Evolutionary conservation across 1,140 invertebrate species (phyloP), one percentile per base, ranked within the genome.

Genomic region (Sminthurinus signatus): DNA sequence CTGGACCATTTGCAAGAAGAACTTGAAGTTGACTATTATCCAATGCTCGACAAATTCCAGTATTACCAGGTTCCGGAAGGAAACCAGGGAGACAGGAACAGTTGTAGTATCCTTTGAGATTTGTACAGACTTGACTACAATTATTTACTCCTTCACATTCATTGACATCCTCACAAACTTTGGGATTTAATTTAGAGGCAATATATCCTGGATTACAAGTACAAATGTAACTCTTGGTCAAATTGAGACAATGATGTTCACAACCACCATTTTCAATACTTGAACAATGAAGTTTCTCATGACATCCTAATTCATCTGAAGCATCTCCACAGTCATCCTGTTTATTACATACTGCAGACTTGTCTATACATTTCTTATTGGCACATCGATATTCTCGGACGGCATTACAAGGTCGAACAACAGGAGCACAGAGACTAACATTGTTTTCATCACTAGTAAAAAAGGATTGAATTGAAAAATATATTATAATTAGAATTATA

Each of bases 381-480:
- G 87, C 85, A 77, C 96, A 99, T 69, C 89, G 86, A 74, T 88
- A 94, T 54, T 69, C 72, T 19, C 60, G 2, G n/a, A 36, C 19
- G 2, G 29, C 19, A 36, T 56, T 56, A 75, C 89, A 91, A 4
- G 86, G 83, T 65, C 85, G 83, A 46, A 82, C 79, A 64, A 83
- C 83, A n/a, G 81, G 79, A 1, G 85, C 82, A 73, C 90, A 96
- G 52, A 91, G 77, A 1, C 88, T 93, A 83, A 92, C 87, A 78
- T 93, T 91, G 74, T 94, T 94, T 77, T 96, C 93, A 75, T 96
- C 92, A 0, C 87, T 89, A 39, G n/a, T n/a, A n/a, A n/a, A n/a
- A n/a, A n/a, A n/a, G n/a, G n/a, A n/a, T n/a, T n/a, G n/a, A n/a
- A n/a, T n/a, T n/a, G n/a, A n/a, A n/a, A n/a, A n/a, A n/a, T n/a